Evolutionary conservation across 2,113 vertebrate genomes (phyloP), one percentile per base, ranked within the genome.

Genomic region (Zosterops pallidus): DNA sequence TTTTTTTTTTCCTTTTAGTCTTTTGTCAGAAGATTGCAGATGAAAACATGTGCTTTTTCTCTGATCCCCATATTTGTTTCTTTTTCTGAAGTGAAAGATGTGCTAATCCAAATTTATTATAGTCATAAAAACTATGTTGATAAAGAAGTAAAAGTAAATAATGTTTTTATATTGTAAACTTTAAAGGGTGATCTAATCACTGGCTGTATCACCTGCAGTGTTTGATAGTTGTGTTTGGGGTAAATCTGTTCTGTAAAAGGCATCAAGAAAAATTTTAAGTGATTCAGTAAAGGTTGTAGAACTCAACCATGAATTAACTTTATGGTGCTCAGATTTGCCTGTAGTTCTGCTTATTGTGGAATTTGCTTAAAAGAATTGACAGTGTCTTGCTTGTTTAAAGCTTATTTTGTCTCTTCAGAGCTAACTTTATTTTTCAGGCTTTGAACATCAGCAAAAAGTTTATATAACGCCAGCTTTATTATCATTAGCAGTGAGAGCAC

Each of bases 401-500:
- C 74, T 94, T 83, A 9, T 78, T 86, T 68, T 79, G 37, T 89
- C 53, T 83, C 74, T 86, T 83, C 49, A 70, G 89, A 79, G 85
- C 70, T 59, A 76, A 55, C 50, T 92, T 82, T 62, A 18, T 75
- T 92, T 81, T 87, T 68, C 52, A 33, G 39, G 18, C 37, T 92
- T 91, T 84, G 65, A 82, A 26, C 12, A 18, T 10, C 28, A 52
- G 19, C 44, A 44, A 3, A 35, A 81, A 53, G 71, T 77, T 83
- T 75, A 46, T 75, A 4, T 56, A 83, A 70, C 80, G 47, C 77
- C 44, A 64, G 47, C 82, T 67, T 31, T 78, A 69, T 96, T 89
- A 69, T 83, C 87, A 60, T 72, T 69, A 96, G 92, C 64, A 87
- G 79, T 82, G 93, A 80, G 91, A 96, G 64, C 87, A 55, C 94